A percentile compares a stretch with the other conserved stretches of the same genome.
Evolutionary conservation across 2,888 invertebrate species (phyloP).

Genomic region (Ommatoiulus sabulosus): DNA sequence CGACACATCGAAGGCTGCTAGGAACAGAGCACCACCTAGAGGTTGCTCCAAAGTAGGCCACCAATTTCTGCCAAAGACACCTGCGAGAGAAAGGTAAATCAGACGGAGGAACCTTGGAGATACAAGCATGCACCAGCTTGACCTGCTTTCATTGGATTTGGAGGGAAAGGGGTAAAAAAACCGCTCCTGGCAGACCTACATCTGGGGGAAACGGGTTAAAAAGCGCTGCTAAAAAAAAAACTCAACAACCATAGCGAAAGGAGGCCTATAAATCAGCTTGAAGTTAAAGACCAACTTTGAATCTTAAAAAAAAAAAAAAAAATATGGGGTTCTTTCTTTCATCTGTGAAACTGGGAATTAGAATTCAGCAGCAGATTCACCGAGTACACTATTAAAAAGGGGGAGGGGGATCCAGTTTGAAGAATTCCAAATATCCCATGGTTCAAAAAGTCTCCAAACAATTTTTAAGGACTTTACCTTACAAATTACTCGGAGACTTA

Average conservation of each 20-base stretch:
- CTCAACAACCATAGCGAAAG: not conserved
- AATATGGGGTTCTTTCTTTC: no score
- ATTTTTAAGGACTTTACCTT: no score
- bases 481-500: no score
- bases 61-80: not conserved
- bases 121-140: not conserved
- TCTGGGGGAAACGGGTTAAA: not conserved
- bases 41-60: conserved; percentile 4
- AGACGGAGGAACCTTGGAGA: not conserved
- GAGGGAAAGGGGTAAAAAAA: conserved; percentile 13
- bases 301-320: no score
- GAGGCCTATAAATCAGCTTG: not conserved
- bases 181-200: not conserved
- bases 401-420: no score
- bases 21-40: conserved; percentile 16
- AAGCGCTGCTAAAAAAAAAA: not conserved
- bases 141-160: not conserved
- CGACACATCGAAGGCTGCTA: not conserved
- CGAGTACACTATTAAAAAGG: no score
- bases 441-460: no score
- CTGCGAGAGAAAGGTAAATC: not conserved
- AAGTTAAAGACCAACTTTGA: no score
- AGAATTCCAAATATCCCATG: no score
- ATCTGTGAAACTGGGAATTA: no score
- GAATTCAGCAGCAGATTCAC: no score